Evolutionary conservation across 2,888 invertebrate genomes (phyloP).

Genomic region (Timema cristinae): DNA sequence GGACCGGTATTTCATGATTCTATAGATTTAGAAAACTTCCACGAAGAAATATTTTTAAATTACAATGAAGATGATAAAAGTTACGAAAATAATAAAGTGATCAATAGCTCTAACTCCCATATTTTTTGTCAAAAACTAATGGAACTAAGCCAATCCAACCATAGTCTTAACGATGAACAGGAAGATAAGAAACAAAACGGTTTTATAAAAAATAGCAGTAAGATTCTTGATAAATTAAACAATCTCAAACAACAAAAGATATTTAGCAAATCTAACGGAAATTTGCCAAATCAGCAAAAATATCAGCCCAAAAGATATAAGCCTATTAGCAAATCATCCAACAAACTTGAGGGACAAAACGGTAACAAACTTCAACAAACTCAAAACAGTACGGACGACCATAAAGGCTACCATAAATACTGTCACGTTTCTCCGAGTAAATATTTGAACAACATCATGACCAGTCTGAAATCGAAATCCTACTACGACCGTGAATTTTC

Average conservation of each 20-base stretch:
- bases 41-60: background rate
- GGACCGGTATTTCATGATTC: too few species aligned
- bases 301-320: constrained; percentile 1
- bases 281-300: constrained; percentile 15
- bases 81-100: background rate
- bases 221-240: background rate
- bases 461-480: background rate
- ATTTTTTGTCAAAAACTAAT: constrained; percentile 20
- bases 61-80: background rate
- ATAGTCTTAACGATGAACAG: background rate
- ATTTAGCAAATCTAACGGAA: constrained; percentile 9
- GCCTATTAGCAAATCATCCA: constrained; percentile 15
- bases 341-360: background rate
- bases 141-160: constrained; percentile 11
- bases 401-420: constrained; percentile 10
- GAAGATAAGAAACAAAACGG: background rate
- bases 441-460: constrained; percentile 18
- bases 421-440: constrained; percentile 15
- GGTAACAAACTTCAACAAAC: too few species aligned
- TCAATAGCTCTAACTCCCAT: constrained; percentile 18
- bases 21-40: too few species aligned
- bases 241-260: background rate
- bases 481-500: constrained; percentile 2
- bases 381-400: too few species aligned
- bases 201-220: background rate